phyloP scores from a whole-genome alignment of 1,140 invertebrate species.

The Sogatella furcifera region DNA sequence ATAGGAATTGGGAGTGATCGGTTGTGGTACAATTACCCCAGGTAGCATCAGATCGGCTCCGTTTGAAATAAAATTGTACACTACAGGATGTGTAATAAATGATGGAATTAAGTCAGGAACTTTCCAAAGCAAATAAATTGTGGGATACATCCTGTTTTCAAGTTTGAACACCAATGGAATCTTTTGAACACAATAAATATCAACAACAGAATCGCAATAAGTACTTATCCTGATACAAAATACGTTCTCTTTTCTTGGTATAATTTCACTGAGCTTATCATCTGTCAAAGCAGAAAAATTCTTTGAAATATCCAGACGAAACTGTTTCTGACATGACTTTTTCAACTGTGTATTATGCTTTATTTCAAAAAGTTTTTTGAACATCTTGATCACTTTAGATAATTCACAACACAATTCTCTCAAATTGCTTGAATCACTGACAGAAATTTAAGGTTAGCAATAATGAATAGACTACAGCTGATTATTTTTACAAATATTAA shows the following conservation, averaged over 20 bases:
- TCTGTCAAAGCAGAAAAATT: constrained; percentile 51
- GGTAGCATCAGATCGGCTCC: constrained; percentile 80
- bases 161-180: constrained; percentile 66
- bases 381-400: background rate
- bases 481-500: no score
- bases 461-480: no score
- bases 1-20: constrained; percentile 34
- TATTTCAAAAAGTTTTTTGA: background rate
- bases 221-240: constrained; percentile 61
- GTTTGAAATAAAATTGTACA: constrained; percentile 42
- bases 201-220: constrained; percentile 46
- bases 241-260: constrained; percentile 63
- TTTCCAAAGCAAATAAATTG: constrained; percentile 75
- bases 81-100: constrained; percentile 59
- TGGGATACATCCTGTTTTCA: constrained; percentile 50
- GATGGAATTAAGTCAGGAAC: constrained; percentile 54
- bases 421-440: no score
- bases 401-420: no score
- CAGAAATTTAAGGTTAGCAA: no score
- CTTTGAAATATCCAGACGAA: constrained; percentile 48
- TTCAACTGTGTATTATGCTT: background rate
- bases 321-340: constrained; percentile 42
- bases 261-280: constrained; percentile 48
- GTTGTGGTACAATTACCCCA: constrained; percentile 48
- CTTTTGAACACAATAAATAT: constrained; percentile 61